phyloP scores from a whole-genome alignment of 2,113 vertebrate species.

The Cinclus mexicanus region DNA sequence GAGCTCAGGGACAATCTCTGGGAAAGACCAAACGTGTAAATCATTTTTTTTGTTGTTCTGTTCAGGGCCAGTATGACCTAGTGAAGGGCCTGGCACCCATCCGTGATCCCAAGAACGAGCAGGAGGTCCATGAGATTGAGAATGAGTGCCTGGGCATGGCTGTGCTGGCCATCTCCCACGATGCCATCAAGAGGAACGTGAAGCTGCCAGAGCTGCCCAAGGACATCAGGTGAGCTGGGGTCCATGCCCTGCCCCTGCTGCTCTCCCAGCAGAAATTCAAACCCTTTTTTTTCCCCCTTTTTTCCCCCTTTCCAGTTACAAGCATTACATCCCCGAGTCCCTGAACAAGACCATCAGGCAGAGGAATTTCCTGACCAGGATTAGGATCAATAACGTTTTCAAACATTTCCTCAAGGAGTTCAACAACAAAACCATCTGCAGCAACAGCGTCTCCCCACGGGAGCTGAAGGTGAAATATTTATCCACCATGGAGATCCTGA shows the following conservation, averaged over 20 bases:
- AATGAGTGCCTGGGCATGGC: constrained; percentile 98
- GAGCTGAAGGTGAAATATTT: constrained; percentile 97
- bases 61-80: constrained; percentile 91
- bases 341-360: constrained; percentile 91
- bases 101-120: constrained; percentile 80
- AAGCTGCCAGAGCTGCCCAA: constrained; percentile 78
- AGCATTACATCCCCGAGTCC: constrained; percentile 89
- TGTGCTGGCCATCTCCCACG: constrained; percentile 92
- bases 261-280: neutral
- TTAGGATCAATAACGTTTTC: constrained; percentile 96
- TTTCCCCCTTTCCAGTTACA: constrained; percentile 80
- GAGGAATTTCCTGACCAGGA: constrained; percentile 90
- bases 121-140: constrained; percentile 91
- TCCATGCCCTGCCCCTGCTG: neutral
- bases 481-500: constrained; percentile 92
- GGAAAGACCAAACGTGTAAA: neutral
- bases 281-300: neutral
- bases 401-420: constrained; percentile 97
- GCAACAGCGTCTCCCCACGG: constrained; percentile 87
- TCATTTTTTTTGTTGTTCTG: neutral
- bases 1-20: neutral
- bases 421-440: constrained; percentile 89
- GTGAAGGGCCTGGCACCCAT: constrained; percentile 87
- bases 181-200: constrained; percentile 76
- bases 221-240: constrained; percentile 83